Evolutionary conservation across 1,140 invertebrate species (phyloP), one percentile per base, ranked within the genome.

Genomic region (Pseudoatta argentina): DNA sequence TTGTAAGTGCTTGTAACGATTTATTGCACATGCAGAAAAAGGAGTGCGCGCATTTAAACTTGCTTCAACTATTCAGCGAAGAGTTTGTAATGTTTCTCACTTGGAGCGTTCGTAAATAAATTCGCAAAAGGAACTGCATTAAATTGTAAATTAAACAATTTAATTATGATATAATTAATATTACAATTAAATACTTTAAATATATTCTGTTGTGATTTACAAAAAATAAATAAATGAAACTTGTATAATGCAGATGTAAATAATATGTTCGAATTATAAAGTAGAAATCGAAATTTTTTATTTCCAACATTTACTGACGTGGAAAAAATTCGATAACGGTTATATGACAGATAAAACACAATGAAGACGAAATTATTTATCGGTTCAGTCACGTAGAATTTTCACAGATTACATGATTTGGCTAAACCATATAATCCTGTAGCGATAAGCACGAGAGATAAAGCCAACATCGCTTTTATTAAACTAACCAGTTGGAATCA

Each of bases 71-170:
- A 34, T 7, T 24, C 39, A 7, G 18, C 18, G 2, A 7, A 51
- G 18, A 51, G 18, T 73, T 24, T 1, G 24, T 24, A 24, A 24
- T 24, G 24, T 24, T 51, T 61, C 24, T 48, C 55, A 39, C 30
- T 61, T 63, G 44, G 51, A 71, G 14, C 16, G 14, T 51, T 73
- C 14, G 55, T 24, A 34, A 75, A 83, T 75, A 75, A 63, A 83
- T 39, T 21, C 21, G 27, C 1, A 24, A 12, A 24, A 27, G 27
- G 34, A 82, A 44, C 1, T 34, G n/a, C 12, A 39, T 73, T 24
- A 51, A 73, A 44, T 72, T n/a, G 16, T 18, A 39, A 59, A 61
- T 75, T 27, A 21, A 34, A 63, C n/a, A 57, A 75, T 61, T 75
- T 51, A n/a, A 30, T 61, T 24, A 27, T 53, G 30, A 55, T 59